Percentiles rank a stretch among this genome's conserved stretches.
phyloP scores from a whole-genome alignment of 64 coral and sea anemone genomes.

The Anthopleura sola region DNA sequence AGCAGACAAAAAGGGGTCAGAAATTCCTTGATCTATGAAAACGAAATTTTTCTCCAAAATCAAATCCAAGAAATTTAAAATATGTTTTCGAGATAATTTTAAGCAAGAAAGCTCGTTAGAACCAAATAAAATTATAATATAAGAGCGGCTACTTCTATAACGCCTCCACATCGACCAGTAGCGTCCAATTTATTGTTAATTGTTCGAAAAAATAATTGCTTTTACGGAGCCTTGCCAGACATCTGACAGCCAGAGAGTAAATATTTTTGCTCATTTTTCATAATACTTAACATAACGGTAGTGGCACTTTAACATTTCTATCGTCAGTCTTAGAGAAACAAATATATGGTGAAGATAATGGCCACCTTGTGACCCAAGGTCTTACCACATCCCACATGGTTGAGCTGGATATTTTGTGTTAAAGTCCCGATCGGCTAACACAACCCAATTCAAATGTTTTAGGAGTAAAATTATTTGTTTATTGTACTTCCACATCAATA shows the following conservation, averaged over 20 bases:
- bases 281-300: background rate
- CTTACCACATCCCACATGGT: background rate
- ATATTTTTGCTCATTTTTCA: background rate
- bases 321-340: no score
- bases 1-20: background rate
- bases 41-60: background rate
- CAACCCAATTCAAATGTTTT: no score
- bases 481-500: no score
- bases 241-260: background rate
- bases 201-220: background rate
- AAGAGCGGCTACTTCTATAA: background rate
- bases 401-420: background rate
- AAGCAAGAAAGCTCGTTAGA: background rate
- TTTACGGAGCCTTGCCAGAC: background rate
- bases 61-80: background rate
- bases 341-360: no score
- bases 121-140: background rate
- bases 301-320: background rate
- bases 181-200: background rate
- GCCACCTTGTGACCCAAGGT: background rate
- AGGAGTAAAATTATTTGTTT: no score
- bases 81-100: background rate
- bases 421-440: background rate
- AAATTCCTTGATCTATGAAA: background rate
- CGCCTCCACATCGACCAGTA: background rate